Percentiles rank a stretch among this genome's conserved stretches.
Evolutionary conservation across 2,113 vertebrate genomes (phyloP).

Genomic region (Henicopernis longicauda): DNA sequence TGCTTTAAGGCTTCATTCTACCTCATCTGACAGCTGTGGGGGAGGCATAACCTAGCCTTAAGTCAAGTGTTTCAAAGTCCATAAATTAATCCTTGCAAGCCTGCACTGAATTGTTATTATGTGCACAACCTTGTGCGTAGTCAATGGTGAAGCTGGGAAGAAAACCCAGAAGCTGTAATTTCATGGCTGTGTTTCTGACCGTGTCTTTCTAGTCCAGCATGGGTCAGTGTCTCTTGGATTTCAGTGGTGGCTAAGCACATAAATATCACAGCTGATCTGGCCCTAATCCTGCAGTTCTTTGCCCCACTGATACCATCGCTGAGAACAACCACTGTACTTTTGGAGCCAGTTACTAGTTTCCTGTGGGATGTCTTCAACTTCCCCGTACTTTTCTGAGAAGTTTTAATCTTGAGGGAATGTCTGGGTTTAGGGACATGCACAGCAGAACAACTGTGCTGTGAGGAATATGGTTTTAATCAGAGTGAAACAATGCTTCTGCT

Average conservation of each 20-base stretch:
- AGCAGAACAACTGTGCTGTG: background rate
- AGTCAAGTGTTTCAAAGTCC: background rate
- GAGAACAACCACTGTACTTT: background rate
- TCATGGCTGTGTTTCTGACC: background rate
- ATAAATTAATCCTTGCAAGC: background rate
- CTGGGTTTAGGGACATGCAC: background rate
- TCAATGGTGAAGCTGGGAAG: background rate
- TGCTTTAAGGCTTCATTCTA: background rate
- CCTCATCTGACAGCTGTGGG: background rate
- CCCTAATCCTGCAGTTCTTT: background rate
- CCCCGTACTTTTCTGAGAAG: background rate
- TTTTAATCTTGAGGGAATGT: constrained; percentile 13
- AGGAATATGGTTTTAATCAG: constrained; percentile 36
- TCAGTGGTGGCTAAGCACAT: background rate
- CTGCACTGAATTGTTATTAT: background rate
- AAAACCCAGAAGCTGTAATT: background rate
- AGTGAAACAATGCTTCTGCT: constrained; percentile 22
- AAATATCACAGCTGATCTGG: background rate
- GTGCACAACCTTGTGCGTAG: background rate
- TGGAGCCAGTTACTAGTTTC: background rate
- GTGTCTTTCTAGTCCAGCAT: background rate
- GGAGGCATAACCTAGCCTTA: background rate
- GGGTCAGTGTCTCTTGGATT: background rate
- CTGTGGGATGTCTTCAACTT: background rate
- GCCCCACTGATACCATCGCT: background rate